Base-by-base conservation (phyloP, 2,113 vertebrate species). In the Dipodomys spectabilis region DNA sequence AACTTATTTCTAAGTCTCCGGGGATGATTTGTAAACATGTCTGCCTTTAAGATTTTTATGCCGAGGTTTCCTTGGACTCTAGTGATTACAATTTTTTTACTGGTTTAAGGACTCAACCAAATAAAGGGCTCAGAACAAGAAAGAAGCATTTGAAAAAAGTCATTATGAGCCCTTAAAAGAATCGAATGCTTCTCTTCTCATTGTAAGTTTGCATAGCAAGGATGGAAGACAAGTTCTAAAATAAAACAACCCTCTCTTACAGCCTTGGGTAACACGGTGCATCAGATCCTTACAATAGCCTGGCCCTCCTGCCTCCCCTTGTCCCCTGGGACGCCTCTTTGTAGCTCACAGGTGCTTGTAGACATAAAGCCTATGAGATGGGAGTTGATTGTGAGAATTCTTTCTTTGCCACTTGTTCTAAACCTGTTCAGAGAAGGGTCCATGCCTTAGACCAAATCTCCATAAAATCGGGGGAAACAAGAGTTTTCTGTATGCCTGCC, bases 341-440 rank as follows among this genome's bases (percentile, higher is more conserved):
- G 98, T 98, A 97, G 98, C 98, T 97, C 98, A 98, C 99, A 99
- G 99, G 99, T 99, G 99, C 99, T 99, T 97, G 96, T 22, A 53
- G 97, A 96, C 97, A 97, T 86, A 98, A 98, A 97, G 97, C 94
- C 98, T 97, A 98, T 98, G 81, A 90, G 97, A 98, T 96, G 95
- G 72, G 96, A 93, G 95, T 96, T 97, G 91, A 98, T 98, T 99
- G 98, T 98, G 96, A 92, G 49, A 95, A 88, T 83, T 97, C 97
- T 98, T 98, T 98, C 97, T 98, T 98, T 95, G 84, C 98, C 97
- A 97, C 98, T 99, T 98, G 98, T 98, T 98, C 96, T 97, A 97
- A 99, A 98, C 98, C 98, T 98, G 97, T 98, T 98, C 71, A 96
- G 97, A 98, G 97, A 98, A 98, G 98, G 98, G 98, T 98, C 98